Evolutionary conservation across 2,797 vertebrate species (phyloP), one percentile per base, ranked within the genome.

Genomic region (Cirrhinus molitorella): DNA sequence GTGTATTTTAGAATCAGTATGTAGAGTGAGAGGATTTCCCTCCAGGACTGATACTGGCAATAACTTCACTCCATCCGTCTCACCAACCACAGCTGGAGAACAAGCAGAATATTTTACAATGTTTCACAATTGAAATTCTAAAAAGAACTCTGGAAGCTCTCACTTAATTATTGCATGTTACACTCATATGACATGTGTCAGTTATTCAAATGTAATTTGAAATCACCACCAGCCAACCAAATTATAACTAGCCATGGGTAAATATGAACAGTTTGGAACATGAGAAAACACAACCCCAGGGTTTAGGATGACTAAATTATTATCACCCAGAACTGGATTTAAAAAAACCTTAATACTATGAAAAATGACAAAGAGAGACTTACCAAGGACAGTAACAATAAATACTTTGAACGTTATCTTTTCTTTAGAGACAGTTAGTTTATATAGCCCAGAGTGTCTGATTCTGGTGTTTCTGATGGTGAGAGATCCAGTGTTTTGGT

Each of bases 341-440:
- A 13, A 12, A 45, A 45, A 3, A 45, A 12, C 45, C 9, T 45
- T 12, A 47, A 47, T 13, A 3, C 45, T 14, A 47, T 47, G 13
- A 4, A 47, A 14, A 14, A 47, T 47, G 14, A 47, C 19, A 55
- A 55, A 10, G n/a, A n/a, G n/a, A n/a, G 21, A n/a, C 53, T 55
- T 55, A 11, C 21, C 53, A 3, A 1, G 1, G 3, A 55, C 53
- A n/a, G 9, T n/a, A 55, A 55, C 53, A n/a, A n/a, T 10, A 55
- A 55, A 55, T 11, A 4, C 4, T 1, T 55, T 55, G 19, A 3
- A 0, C 0, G 8, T 10, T 3, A 3, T 55, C 1, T 1, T n/a
- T 11, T 55, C 53, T n/a, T 21, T 55, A n/a, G 53, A 55, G 21
- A 55, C n/a, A 1, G 53, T 1, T n/a, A 55, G 53, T n/a, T 55